Evolutionary conservation across 2,888 invertebrate species (phyloP), one percentile per base, ranked within the genome.

Genomic region (Zygogramma bicolorata): DNA sequence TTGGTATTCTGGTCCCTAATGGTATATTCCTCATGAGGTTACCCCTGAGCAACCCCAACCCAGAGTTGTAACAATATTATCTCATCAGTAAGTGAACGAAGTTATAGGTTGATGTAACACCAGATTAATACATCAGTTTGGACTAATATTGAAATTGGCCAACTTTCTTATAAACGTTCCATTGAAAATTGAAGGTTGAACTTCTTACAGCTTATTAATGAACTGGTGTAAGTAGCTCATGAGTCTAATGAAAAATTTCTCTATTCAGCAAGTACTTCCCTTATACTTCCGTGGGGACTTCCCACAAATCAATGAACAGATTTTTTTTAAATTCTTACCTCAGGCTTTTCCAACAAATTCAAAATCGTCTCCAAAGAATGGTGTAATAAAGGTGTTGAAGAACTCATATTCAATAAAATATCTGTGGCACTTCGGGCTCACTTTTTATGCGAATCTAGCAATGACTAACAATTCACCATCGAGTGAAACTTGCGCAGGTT

Each of bases 311-410:
- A 25, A 22, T 25, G 13, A 20, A 22, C 8, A 20, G n/a, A n/a
- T 10, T 18, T 8, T 8, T n/a, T 22, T 25, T 57, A 46, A 18
- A n/a, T 20, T 65, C 62, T 66, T 65, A 80, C 80, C 68, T 79
- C 73, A 10, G 77, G 60, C 31, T 72, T 73, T 42, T 79, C 71
- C 20, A 81, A 75, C 29, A 79, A 69, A 18, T 70, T 65, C 38
- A 80, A 69, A 63, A 80, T 69, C 25, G 80, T 75, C 31, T 79
- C 77, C n/a, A 80, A 62, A 34, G 62, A 75, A 25, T 70, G 68
- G 46, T 65, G 71, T 8, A 73, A 38, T 27, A 68, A 61, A 53
- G 74, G 70, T 8, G 38, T 57, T 20, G 58, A 22, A n/a, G 31
- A n/a, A 42, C 27, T 29, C 66, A 74, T 74, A 18, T 57, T 69